Conservation (phyloP, 2,797 vertebrate species). For the Sphenodon punctatus region DNA sequence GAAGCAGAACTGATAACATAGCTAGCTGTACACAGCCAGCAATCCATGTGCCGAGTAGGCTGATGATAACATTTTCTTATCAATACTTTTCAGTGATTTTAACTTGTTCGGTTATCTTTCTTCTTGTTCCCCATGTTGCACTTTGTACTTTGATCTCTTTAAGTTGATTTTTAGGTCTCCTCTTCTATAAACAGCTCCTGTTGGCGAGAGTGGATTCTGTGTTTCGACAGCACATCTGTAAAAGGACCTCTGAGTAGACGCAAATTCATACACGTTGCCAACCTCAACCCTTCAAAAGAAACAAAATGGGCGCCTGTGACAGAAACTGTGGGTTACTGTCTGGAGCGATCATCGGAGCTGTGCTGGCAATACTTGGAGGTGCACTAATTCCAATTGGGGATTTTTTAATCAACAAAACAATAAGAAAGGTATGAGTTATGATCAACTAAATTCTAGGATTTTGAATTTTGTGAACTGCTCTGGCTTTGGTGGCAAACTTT, state of each 20-base stretch:
- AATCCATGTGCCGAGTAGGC: no score
- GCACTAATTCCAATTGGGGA: slow-evolving; percentile 88
- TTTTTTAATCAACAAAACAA: slow-evolving; percentile 77
- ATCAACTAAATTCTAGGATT: background rate
- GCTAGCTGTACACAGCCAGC: no score
- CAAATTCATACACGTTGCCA: background rate
- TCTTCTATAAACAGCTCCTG: slow-evolving; percentile 54
- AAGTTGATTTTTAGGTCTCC: slow-evolving; percentile 51
- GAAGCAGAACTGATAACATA: no score
- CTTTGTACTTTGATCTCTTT: slow-evolving; percentile 72
- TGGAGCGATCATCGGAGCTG: slow-evolving; percentile 81
- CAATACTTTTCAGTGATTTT: fast-evolving
- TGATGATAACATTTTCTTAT: no score
- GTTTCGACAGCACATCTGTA: background rate
- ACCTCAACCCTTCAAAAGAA: background rate
- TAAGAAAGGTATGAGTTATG: slow-evolving; percentile 89
- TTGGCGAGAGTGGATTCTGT: slow-evolving; percentile 5
- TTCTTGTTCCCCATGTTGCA: slow-evolving; percentile 4
- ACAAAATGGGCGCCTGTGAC: slow-evolving; percentile 73
- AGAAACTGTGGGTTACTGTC: slow-evolving; percentile 74
- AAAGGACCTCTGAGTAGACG: background rate
- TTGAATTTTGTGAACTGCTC: background rate
- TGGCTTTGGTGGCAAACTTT: no score
- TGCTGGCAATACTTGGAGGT: slow-evolving; percentile 84
- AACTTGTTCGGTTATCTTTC: slow-evolving; percentile 25